Conservation (phyloP, 2,888 invertebrate species). For the Desoria tigrina region DNA sequence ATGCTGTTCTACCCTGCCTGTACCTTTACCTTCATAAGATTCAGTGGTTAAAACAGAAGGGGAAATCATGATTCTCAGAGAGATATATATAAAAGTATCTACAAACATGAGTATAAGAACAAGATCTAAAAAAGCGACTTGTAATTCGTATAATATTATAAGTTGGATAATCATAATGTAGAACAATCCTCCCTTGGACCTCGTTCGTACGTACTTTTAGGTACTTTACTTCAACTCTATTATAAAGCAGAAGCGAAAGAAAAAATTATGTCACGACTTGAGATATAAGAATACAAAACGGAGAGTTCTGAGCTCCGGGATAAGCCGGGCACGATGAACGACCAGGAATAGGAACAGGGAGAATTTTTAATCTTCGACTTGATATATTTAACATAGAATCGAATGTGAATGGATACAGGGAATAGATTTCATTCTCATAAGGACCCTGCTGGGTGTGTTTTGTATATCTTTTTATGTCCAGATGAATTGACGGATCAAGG, state of each 20-base stretch:
- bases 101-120: no score
- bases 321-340: not conserved
- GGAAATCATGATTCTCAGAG: no score
- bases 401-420: slow-evolving; percentile 18
- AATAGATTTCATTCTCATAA: slow-evolving; percentile 15
- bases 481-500: slow-evolving; percentile 15
- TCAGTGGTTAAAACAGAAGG: no score
- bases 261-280: slow-evolving; percentile 28
- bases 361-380: not conserved
- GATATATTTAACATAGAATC: slow-evolving; percentile 19
- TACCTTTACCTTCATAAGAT: no score
- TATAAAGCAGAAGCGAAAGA: not conserved
- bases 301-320: slow-evolving; percentile 13
- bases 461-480: not conserved
- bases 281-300: slow-evolving; percentile 14
- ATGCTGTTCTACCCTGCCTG: no score
- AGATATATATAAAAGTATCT: no score
- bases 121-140: no score
- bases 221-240: not conserved
- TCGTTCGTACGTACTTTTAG: not conserved
- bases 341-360: not conserved
- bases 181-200: no score
- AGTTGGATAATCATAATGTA: no score
- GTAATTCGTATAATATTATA: no score
- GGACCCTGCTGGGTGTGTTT: slow-evolving; percentile 4